phyloP scores from a whole-genome alignment of 2,888 invertebrate genomes.

The Aphidius colemani region DNA sequence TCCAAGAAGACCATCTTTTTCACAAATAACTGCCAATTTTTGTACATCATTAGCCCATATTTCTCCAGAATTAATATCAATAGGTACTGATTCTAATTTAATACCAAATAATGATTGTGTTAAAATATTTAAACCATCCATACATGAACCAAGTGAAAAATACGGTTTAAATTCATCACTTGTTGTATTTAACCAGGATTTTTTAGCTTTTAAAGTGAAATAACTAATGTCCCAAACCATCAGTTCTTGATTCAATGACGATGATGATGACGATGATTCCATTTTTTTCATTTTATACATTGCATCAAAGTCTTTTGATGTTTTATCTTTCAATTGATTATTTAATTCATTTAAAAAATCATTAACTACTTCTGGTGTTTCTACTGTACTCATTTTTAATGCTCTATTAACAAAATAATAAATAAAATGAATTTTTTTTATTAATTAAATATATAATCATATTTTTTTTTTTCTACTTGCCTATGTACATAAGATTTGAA shows the following conservation, averaged over 20 bases:
- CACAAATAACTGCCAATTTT: constrained; percentile 88
- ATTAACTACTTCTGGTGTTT: constrained; percentile 77
- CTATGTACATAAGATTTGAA: constrained; percentile 88
- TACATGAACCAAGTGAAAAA: constrained; percentile 91
- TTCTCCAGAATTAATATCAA: constrained; percentile 68
- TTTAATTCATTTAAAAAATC: constrained; percentile 81
- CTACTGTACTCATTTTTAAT: constrained; percentile 84
- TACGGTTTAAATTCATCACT: constrained; percentile 79
- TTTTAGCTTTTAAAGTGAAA: constrained; percentile 76
- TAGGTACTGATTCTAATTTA: constrained; percentile 70
- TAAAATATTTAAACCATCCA: constrained; percentile 95
- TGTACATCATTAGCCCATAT: constrained; percentile 88
- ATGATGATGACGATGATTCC: constrained; percentile 38
- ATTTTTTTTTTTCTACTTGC: constrained; percentile 5
- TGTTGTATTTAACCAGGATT: constrained; percentile 71
- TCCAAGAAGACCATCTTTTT: constrained; percentile 81
- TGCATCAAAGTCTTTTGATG: constrained; percentile 73
- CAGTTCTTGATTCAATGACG: constrained; percentile 38
- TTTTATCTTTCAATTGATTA: constrained; percentile 71
- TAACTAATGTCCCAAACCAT: constrained; percentile 88
- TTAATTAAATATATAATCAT: neutral
- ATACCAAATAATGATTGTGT: constrained; percentile 84
- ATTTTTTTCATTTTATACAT: constrained; percentile 77
- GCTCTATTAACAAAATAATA: constrained; percentile 65
- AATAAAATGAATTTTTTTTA: no score